phyloP scores from a whole-genome alignment of 2,113 vertebrate species.

The Siniperca knerii region DNA sequence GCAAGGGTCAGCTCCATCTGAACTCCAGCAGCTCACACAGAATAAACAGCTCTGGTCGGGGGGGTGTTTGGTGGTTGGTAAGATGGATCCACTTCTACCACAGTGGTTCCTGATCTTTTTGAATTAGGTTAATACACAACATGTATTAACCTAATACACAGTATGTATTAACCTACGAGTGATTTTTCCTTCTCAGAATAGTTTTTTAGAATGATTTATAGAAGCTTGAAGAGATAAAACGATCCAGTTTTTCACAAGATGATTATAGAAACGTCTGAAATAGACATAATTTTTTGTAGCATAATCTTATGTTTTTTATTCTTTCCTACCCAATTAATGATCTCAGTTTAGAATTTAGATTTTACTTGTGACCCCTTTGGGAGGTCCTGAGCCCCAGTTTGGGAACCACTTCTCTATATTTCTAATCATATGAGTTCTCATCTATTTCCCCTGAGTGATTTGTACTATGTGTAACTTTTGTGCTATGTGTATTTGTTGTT shows the following conservation, averaged over 20 bases:
- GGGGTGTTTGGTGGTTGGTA: neutral
- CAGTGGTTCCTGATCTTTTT: no score
- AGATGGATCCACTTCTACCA: no score
- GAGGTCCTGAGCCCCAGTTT: neutral
- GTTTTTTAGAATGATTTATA: neutral
- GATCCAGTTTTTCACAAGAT: no score
- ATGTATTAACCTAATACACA: neutral
- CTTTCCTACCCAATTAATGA: neutral
- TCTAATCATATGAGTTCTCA: neutral
- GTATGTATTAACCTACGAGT: neutral
- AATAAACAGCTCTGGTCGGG: slow-evolving; percentile 13
- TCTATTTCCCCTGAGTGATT: neutral
- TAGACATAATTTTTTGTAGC: no score
- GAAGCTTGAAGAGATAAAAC: no score
- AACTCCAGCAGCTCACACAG: slow-evolving; percentile 32
- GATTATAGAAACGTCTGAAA: no score
- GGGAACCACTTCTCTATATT: neutral
- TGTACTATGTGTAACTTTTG: neutral
- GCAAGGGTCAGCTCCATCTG: slow-evolving; percentile 50
- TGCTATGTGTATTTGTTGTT: neutral
- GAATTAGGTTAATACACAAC: neutral
- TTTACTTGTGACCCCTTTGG: neutral
- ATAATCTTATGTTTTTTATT: neutral
- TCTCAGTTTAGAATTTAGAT: neutral
- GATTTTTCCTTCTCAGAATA: neutral